Percentiles rank a stretch among this genome's conserved stretches.
phyloP scores from a whole-genome alignment of 53 echinoderm and acorn worm species.

The Luidia sarsii region DNA sequence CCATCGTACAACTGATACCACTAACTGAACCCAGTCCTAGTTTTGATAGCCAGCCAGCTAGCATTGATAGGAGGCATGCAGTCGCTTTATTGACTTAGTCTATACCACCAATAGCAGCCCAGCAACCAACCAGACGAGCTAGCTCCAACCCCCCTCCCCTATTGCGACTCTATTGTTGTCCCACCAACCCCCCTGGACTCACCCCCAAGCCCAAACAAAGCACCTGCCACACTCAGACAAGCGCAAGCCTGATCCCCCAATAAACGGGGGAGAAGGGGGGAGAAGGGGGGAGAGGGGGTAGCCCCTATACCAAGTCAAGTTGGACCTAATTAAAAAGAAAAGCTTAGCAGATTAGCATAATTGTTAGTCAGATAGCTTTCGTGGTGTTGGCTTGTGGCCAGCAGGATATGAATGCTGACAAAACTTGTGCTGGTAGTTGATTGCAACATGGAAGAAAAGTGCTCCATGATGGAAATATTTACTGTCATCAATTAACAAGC shows the following conservation, averaged over 20 bases:
- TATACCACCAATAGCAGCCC: slow-evolving; percentile 39
- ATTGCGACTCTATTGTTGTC: too few relatives aligned
- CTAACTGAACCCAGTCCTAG: neutral
- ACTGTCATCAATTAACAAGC: too few relatives aligned
- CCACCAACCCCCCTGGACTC: slow-evolving; percentile 17
- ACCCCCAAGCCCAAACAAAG: neutral
- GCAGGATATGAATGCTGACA: too few relatives aligned
- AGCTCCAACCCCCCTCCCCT: slow-evolving; percentile 20
- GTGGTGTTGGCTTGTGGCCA: too few relatives aligned
- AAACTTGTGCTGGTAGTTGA: too few relatives aligned
- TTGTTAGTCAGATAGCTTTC: neutral
- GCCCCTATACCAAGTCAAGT: slow-evolving; percentile 31
- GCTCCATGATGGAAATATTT: too few relatives aligned
- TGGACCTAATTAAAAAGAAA: slow-evolving; percentile 20
- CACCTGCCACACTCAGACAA: neutral
- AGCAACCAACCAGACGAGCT: slow-evolving; percentile 30
- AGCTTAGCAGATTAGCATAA: slow-evolving; percentile 23
- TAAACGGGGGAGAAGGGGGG: too few relatives aligned
- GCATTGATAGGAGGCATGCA: slow-evolving; percentile 20
- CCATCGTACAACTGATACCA: slow-evolving; percentile 41
- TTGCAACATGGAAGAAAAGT: too few relatives aligned
- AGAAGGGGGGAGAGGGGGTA: neutral
- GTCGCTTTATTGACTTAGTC: slow-evolving; percentile 54
- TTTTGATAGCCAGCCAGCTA: too few relatives aligned
- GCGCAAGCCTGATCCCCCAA: too few relatives aligned